Conservation (phyloP, 2,113 vertebrate species). For the Hemichromis elongatus region DNA sequence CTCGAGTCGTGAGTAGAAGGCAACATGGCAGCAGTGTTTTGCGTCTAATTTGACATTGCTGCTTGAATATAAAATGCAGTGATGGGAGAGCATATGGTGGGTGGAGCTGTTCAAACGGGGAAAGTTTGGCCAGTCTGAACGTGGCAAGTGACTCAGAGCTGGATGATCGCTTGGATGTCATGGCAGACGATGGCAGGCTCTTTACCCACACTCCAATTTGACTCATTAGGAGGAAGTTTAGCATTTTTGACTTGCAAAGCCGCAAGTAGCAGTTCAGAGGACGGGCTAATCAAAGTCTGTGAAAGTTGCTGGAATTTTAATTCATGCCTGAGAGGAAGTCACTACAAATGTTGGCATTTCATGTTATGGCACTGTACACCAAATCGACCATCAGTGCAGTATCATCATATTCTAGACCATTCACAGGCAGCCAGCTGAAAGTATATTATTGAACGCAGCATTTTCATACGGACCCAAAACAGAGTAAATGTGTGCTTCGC, state of each 20-base stretch:
- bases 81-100: background rate
- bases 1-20: background rate
- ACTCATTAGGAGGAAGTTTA: background rate
- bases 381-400: background rate
- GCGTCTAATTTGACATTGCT: background rate
- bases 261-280: background rate
- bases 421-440: background rate
- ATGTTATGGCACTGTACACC: background rate
- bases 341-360: background rate
- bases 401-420: background rate
- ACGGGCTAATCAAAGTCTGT: background rate
- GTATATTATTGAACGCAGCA: background rate
- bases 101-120: constrained; percentile 19
- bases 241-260: background rate
- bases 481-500: background rate
- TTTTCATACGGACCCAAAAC: background rate
- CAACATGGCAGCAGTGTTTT: background rate
- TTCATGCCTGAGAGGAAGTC: background rate
- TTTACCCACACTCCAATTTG: background rate
- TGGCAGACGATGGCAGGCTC: background rate
- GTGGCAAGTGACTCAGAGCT: constrained; percentile 4
- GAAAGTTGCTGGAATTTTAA: background rate
- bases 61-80: background rate
- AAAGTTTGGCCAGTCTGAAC: constrained; percentile 3
- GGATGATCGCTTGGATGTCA: background rate